A percentile compares a stretch with the other conserved stretches of the same genome.
Evolutionary conservation across 2,888 invertebrate species (phyloP).

Genomic region (Philereme transversata): DNA sequence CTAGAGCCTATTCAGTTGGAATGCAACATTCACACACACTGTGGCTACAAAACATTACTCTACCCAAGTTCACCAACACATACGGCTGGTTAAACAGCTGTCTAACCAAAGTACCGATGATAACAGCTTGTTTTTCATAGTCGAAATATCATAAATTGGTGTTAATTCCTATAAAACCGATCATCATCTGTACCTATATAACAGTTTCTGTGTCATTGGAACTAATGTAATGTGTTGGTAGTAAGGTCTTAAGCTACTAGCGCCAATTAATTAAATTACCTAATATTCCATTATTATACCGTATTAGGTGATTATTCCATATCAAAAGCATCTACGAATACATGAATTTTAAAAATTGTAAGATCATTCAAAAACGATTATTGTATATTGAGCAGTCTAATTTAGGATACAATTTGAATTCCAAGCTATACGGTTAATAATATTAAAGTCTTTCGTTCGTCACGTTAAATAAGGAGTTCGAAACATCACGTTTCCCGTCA

Average conservation of each 20-base stretch:
- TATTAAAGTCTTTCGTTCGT: constrained; percentile 25
- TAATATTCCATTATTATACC: constrained; percentile 29
- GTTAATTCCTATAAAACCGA: no score
- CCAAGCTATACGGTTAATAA: constrained; percentile 36
- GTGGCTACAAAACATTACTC: constrained; percentile 39
- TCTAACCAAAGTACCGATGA: no score
- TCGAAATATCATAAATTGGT: no score
- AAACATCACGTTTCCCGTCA: constrained; percentile 30
- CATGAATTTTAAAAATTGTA: constrained; percentile 40
- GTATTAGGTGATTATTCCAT: constrained; percentile 37
- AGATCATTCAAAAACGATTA: constrained; percentile 43
- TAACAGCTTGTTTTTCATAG: no score
- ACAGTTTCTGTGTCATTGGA: no score
- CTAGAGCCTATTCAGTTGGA: constrained; percentile 56
- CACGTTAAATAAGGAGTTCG: constrained; percentile 13
- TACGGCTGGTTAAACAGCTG: neutral
- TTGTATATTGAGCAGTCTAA: constrained; percentile 44
- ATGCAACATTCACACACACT: constrained; percentile 64
- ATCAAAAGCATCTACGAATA: constrained; percentile 53
- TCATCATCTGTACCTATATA: no score
- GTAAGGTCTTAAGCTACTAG: constrained; percentile 34
- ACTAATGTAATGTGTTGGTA: neutral
- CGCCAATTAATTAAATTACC: constrained; percentile 41
- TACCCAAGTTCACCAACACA: constrained; percentile 14
- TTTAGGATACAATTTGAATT: constrained; percentile 39